Conservation (phyloP, 37 sponge, comb jelly and placozoan genomes). For the Amphimedon queenslandica region DNA sequence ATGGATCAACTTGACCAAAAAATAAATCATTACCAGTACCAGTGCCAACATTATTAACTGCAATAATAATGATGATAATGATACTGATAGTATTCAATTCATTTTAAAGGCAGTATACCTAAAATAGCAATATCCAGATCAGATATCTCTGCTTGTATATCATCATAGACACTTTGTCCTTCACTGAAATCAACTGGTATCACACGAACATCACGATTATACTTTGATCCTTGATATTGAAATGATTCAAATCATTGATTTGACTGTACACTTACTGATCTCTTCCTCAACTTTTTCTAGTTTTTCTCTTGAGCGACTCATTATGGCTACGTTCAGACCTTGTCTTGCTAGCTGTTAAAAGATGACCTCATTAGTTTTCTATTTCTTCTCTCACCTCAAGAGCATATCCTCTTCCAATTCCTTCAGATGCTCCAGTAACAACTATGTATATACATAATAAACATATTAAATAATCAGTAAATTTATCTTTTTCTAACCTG, state of each 20-base stretch:
- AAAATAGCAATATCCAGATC: conserved; percentile 13
- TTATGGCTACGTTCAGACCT: conserved; percentile 4
- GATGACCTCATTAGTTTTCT: too few species aligned
- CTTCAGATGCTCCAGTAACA: conserved; percentile 41
- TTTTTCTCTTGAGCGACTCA: conserved; percentile 10
- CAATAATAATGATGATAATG: not conserved
- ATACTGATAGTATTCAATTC: too few species aligned
- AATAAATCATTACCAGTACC: too few species aligned
- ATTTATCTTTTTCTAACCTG: conserved; percentile 14
- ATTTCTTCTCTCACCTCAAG: conserved; percentile 22
- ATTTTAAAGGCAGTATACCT: not conserved
- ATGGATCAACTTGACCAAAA: too few species aligned
- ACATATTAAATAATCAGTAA: not conserved
- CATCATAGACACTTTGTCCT: conserved; percentile 10
- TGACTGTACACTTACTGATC: conserved; percentile 4
- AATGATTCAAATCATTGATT: not conserved
- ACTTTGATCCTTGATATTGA: not conserved
- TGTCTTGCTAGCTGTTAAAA: conserved; percentile 8
- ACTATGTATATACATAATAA: conserved; percentile 5
- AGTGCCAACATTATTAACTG: conserved; percentile 32
- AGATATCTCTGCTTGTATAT: conserved; percentile 8
- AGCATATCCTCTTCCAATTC: conserved; percentile 46
- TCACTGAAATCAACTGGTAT: conserved; percentile 16
- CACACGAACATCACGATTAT: conserved; percentile 17
- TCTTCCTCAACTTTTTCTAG: not conserved